phyloP scores from a whole-genome alignment of 1,140 invertebrate genomes.

The Nixonia krombeini region DNA sequence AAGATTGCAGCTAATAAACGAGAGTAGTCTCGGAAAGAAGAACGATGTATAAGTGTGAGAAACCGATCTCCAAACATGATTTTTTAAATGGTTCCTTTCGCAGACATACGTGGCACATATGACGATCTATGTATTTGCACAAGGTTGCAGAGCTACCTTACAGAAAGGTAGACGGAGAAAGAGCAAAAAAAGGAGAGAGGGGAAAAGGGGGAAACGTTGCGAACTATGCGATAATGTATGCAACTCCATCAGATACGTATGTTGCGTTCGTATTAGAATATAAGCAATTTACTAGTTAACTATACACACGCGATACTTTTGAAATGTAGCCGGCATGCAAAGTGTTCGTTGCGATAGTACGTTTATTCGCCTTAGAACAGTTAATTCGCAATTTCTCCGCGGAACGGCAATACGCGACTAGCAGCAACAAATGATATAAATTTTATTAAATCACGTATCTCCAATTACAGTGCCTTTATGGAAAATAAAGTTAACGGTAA shows the following conservation, averaged over 20 bases:
- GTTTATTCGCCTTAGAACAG: conserved; percentile 8
- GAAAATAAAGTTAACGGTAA: no score
- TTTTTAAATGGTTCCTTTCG: not conserved
- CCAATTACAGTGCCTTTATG: no score
- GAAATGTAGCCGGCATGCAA: conserved; percentile 17
- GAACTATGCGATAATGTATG: conserved; percentile 25
- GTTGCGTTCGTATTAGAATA: conserved; percentile 21
- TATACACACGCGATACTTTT: conserved; percentile 15
- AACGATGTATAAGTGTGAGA: no score
- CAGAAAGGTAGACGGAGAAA: no score
- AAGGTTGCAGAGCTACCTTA: conserved; percentile 22
- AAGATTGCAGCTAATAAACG: no score
- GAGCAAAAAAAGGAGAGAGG: not conserved
- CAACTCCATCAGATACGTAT: conserved; percentile 15
- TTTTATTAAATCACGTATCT: no score
- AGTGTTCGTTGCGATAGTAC: conserved; percentile 16
- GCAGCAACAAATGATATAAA: conserved; percentile 5
- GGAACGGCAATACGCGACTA: no score
- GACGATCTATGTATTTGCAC: conserved; percentile 24
- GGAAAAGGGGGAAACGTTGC: conserved; percentile 13
- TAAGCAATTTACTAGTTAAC: conserved; percentile 27
- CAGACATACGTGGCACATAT: conserved; percentile 2
- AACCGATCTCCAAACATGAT: no score
- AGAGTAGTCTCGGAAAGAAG: not conserved
- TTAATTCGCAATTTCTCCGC: conserved; percentile 19